These are phyloP conservation scores for Coenonympha glycerion DNA, from an alignment of 2,888 invertebrate species.

Conservation along the genomic window DNA sequence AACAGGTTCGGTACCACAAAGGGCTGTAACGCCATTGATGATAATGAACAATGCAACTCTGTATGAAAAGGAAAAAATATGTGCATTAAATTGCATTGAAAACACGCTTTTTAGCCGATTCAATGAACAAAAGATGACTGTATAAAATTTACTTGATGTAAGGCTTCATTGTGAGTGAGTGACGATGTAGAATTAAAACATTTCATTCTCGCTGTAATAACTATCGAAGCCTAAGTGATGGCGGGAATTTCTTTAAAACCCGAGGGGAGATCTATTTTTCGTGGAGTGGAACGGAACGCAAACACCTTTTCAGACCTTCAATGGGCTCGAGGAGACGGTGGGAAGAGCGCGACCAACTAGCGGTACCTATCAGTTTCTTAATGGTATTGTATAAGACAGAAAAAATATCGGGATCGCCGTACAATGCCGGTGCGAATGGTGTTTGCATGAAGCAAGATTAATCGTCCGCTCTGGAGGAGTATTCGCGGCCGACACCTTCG, in stretches of 20 bases:
- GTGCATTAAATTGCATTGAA: constrained; percentile 16
- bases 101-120: constrained; percentile 15
- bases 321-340: constrained; percentile 61
- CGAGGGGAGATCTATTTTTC: constrained; percentile 72
- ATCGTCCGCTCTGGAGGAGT: constrained; percentile 58
- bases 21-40: no score
- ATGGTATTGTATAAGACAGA: constrained; percentile 72
- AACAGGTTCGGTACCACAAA: no score
- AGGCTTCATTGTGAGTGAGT: constrained; percentile 64
- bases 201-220: constrained; percentile 64
- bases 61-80: neutral
- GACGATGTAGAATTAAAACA: constrained; percentile 73
- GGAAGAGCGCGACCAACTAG: constrained; percentile 66
- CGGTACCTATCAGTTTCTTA: constrained; percentile 71
- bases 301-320: constrained; percentile 76
- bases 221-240: constrained; percentile 75
- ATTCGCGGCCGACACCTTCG: constrained; percentile 50
- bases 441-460: constrained; percentile 71
- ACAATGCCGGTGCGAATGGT: constrained; percentile 54
- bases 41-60: neutral
- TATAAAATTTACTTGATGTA: constrained; percentile 53
- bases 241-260: constrained; percentile 55
- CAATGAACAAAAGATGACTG: constrained; percentile 64
- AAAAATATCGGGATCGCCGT: constrained; percentile 66
- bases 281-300: constrained; percentile 62